A percentile compares a stretch with the other conserved stretches of the same genome.
Conservation (phyloP, 2,888 invertebrate genomes). For the Aphidius colemani region DNA sequence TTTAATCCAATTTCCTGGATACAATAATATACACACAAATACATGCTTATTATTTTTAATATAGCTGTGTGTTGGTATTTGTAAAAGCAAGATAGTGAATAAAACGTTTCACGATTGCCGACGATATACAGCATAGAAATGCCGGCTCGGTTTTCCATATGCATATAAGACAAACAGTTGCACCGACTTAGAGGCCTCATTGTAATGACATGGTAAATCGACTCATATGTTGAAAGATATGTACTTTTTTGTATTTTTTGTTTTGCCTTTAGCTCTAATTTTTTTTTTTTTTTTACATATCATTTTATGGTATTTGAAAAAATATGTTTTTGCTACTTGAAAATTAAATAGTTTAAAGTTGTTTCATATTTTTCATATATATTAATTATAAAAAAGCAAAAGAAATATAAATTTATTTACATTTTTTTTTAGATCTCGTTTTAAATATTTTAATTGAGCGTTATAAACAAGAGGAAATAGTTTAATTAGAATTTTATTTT, state of each 20-base stretch:
- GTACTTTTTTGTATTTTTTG: neutral
- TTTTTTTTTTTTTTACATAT: neutral
- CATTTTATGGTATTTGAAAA: neutral
- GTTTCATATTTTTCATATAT: too few relatives aligned
- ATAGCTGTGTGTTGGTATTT: neutral
- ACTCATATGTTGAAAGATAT: neutral
- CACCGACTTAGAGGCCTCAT: neutral
- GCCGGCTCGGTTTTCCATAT: conserved; percentile 7
- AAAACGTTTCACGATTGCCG: neutral
- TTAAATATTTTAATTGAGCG: too few relatives aligned
- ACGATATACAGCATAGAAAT: neutral
- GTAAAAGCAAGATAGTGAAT: neutral
- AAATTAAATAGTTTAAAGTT: too few relatives aligned
- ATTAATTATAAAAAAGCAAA: too few relatives aligned
- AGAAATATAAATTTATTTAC: too few relatives aligned
- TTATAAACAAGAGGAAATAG: too few relatives aligned
- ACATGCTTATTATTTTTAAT: too few relatives aligned
- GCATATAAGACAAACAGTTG: conserved; percentile 19
- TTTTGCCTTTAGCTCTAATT: neutral
- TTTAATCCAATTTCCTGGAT: conserved; percentile 44
- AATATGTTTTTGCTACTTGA: too few relatives aligned
- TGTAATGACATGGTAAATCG: neutral
- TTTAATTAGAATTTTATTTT: too few relatives aligned
- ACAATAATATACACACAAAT: conserved; percentile 1
- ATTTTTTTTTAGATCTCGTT: too few relatives aligned